Percentiles rank a stretch among this genome's conserved stretches.
These are phyloP conservation scores for Perizoma flavofasciatum DNA, from an alignment of 2,888 invertebrate genomes.

Conservation along the genomic window DNA sequence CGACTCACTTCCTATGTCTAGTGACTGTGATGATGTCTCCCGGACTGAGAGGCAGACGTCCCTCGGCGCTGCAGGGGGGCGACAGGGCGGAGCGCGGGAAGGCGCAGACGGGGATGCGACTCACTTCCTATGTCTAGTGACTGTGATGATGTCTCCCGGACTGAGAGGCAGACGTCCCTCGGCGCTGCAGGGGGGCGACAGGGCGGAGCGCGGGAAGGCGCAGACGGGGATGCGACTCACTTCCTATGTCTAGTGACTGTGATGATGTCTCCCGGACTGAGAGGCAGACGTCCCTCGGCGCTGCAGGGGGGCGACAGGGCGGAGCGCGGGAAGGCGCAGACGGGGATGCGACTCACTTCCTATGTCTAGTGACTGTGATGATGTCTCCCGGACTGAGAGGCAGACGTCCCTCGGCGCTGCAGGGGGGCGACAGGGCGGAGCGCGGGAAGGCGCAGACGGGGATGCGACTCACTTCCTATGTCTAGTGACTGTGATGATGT, in stretches of 20 bases:
- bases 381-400: conserved; percentile 87
- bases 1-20: no score
- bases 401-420: conserved; percentile 93
- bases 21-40: conserved; percentile 92
- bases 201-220: conserved; percentile 54
- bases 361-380: conserved; percentile 93
- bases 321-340: conserved; percentile 55
- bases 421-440: conserved; percentile 85
- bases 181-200: conserved; percentile 90
- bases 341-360: no score
- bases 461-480: no score
- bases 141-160: conserved; percentile 88
- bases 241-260: conserved; percentile 94
- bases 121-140: conserved; percentile 96
- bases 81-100: conserved; percentile 56
- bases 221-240: conserved; percentile 88
- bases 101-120: conserved; percentile 85
- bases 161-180: conserved; percentile 91
- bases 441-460: conserved; percentile 77
- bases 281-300: conserved; percentile 92
- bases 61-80: conserved; percentile 94
- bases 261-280: conserved; percentile 88
- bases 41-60: conserved; percentile 87
- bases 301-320: conserved; percentile 88
- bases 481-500: conserved; percentile 91